Base-by-base conservation (phyloP, 2,113 vertebrate species). In the Oncorhynchus gorbuscha region DNA sequence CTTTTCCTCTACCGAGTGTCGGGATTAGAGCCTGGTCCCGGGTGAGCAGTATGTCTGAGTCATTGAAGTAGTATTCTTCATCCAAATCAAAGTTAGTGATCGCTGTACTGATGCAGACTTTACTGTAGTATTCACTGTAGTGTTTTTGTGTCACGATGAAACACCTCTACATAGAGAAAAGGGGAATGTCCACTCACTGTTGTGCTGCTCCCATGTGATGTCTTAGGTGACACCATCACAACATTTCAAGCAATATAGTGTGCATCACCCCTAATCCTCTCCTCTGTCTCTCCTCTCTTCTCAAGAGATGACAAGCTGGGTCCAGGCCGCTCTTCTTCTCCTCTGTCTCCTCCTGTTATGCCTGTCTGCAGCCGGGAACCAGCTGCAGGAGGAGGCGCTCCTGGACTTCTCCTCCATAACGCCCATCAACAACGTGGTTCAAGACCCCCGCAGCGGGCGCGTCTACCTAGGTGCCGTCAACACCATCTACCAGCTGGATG, bases 391-490 rank as follows among this genome's bases (percentile, higher is more conserved):
- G 77, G 82, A 84, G 49, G 14, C 62, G 16, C 16, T 81, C 12
- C 49, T 39, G 69, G 81, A 85, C 69, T 94, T 93, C 78, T 65
- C 11, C 62, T 95, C 95, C 0, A 5, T 74, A 2, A 93, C 87
- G 0, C 90, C 93, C 73, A 95, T 99, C 84, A 99, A 96, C 89
- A 97, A 97, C 72, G 89, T 99, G 83, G 94, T 91, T 0, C 87
- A 93, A 72, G 92, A 98, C 6, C 78, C 90, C 0, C 87, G 72
- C 1, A 95, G 95, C 0, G 96, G 96, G 2, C 91, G 86, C 9
- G 92, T 99, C 45, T 99, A 99, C 73, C 77, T 97, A 61, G 98
- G 97, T 14, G 95, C 96, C 0, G 93, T 98, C 80, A 97, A 99
- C 74, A 22, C 55, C 0, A 89, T 99, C 5, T 92, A 95, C 92